phyloP scores from a whole-genome alignment of 2,113 vertebrate species.

The Helogale parvula region DNA sequence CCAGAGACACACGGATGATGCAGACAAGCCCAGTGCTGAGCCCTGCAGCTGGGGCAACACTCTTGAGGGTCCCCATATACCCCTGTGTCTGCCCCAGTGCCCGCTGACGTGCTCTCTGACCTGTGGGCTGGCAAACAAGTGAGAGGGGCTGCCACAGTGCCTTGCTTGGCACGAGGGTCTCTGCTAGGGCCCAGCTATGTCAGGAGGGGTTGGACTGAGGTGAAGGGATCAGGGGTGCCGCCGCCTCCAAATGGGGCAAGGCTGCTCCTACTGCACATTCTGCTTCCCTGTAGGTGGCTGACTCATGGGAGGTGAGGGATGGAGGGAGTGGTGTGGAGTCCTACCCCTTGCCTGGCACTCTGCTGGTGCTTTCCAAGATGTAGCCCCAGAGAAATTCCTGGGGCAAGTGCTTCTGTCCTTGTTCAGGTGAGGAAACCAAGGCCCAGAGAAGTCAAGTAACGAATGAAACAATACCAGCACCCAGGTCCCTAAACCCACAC shows the following conservation, averaged over 20 bases:
- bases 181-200: background rate
- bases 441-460: background rate
- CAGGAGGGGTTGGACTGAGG: background rate
- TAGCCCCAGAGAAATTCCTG: background rate
- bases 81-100: accelerated
- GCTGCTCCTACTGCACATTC: background rate
- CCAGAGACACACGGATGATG: background rate
- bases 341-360: background rate
- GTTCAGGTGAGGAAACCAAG: background rate
- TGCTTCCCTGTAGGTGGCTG: too few species aligned
- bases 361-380: background rate
- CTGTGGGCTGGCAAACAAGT: background rate
- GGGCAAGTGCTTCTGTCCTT: background rate
- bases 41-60: background rate
- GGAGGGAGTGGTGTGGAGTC: background rate
- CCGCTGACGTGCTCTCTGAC: background rate
- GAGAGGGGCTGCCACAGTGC: background rate
- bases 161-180: background rate
- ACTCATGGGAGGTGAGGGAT: background rate
- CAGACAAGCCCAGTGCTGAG: background rate
- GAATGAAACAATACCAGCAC: background rate
- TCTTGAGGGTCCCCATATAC: accelerated
- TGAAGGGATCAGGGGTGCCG: background rate
- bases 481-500: background rate
- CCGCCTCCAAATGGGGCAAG: background rate